These are phyloP conservation scores for Tinamus guttatus DNA, from an alignment of 2,113 vertebrate species.

Conservation along the genomic window DNA sequence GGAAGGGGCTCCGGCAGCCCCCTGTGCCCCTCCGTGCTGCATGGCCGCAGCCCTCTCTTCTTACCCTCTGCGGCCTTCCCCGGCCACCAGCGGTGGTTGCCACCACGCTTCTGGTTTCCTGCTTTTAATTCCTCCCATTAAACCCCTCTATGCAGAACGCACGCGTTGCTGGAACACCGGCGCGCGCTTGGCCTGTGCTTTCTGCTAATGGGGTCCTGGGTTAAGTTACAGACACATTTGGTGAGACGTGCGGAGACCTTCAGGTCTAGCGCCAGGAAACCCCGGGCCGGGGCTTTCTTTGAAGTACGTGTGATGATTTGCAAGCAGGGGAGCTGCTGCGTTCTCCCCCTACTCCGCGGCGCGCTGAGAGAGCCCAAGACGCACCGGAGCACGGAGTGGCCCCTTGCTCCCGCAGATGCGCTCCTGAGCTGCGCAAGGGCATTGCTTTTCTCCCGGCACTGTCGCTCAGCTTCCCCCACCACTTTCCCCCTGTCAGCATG, in stretches of 20 bases:
- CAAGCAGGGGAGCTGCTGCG: not conserved
- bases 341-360: not conserved
- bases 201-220: not conserved
- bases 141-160: not conserved
- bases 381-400: too few species aligned
- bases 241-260: not conserved
- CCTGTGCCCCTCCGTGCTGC: not conserved
- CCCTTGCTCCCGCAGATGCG: not conserved
- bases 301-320: not conserved
- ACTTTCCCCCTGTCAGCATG: not conserved
- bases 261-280: accelerated
- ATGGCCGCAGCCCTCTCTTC: not conserved
- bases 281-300: not conserved
- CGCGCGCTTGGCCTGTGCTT: not conserved
- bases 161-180: accelerated
- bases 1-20: not conserved
- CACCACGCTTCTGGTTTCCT: not conserved
- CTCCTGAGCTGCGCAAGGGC: not conserved
- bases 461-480: not conserved
- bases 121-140: not conserved
- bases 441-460: not conserved
- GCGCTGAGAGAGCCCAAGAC: not conserved
- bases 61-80: not conserved
- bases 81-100: not conserved
- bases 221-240: not conserved